Base-by-base conservation (phyloP, 2,113 vertebrate genomes). In the Poeciliopsis occidentalis region DNA sequence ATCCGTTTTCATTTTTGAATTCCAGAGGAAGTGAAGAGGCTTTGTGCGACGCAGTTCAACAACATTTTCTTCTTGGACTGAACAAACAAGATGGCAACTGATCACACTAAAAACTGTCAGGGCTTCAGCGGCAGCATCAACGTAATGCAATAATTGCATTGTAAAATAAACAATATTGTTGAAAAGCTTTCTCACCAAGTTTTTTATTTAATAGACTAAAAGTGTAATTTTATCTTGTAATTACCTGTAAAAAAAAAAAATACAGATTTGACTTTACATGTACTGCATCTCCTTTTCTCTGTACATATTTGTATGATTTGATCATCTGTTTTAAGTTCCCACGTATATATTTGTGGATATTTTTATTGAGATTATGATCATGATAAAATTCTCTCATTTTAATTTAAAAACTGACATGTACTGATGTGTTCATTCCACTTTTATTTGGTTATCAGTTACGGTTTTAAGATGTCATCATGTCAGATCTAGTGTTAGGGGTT, bases 1-100 rank as follows among this genome's bases (percentile, higher is more conserved):
- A 41, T 12, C 34, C 3, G 12, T 90, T 67, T 72, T n/a, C 0
- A 27, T 30, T 31, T 3, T 30, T 11, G 29, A 26, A 5, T 80
- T 83, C 83, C 96, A 99, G 97, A 99, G 92, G 97, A 99, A 87
- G 97, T 99, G 4, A 99, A 99, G 95, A 97, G 97, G 78, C 96
- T 99, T 75, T 99, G 98, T 88, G 96, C 97, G 12, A 98, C 97
- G 2, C 98, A 99, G 81, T 99, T 99, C 93, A 99, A 96, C 87
- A 99, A 99, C 85, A 99, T 99, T 75, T 99, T 99, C 93, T 99
- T 99, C 95, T 91, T 99, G 95, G 97, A 99, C 85, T 99, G 76
- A 82, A 67, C 51, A 4, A 68, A 73, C 57, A 65, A 15, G 61
- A 76, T 54, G 24, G 57, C 87, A 81, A 89, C 85, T 79, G 88